A percentile compares a stretch with the other conserved stretches of the same genome.
Evolutionary conservation across 2,888 invertebrate species (phyloP).

Genomic region (Dyspetes luteomarginatus): DNA sequence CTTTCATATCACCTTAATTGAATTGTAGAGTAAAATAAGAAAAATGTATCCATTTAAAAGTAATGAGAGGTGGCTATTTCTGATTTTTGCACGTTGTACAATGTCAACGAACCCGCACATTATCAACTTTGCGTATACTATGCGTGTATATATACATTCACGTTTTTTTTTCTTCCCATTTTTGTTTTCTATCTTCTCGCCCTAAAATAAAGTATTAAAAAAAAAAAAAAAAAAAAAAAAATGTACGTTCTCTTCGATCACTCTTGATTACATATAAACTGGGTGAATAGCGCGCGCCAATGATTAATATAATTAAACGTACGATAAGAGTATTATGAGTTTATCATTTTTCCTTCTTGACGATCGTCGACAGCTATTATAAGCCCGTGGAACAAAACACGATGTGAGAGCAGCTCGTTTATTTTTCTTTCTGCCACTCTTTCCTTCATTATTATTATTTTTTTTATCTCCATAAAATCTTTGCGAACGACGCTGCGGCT

Average conservation of each 20-base stretch:
- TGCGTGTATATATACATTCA: background rate
- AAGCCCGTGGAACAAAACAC: conserved; percentile 78
- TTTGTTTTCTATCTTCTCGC: conserved; percentile 21
- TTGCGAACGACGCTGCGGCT: conserved; percentile 6
- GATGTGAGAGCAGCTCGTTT: conserved; percentile 59
- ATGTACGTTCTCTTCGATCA: conserved; percentile 35
- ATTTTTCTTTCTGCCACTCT: background rate
- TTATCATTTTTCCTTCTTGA: conserved; percentile 40
- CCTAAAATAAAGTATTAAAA: too few relatives aligned
- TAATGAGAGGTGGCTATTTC: too few relatives aligned
- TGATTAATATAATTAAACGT: conserved; percentile 67
- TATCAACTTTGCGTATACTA: conserved; percentile 26
- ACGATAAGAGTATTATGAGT: conserved; percentile 75
- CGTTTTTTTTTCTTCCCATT: conserved; percentile 33
- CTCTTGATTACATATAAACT: conserved; percentile 58
- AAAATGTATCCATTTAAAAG: too few relatives aligned
- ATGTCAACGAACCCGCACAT: conserved; percentile 2
- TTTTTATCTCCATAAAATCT: conserved; percentile 1
- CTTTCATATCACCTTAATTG: too few relatives aligned
- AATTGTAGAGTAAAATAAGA: too few relatives aligned
- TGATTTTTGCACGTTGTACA: conserved; percentile 17
- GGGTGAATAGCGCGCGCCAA: conserved; percentile 64
- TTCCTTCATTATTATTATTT: background rate
- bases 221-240: conserved; percentile 18
- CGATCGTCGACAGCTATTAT: conserved; percentile 72